Conservation (phyloP, 2,797 vertebrate genomes). For the Chrosomus eos region DNA sequence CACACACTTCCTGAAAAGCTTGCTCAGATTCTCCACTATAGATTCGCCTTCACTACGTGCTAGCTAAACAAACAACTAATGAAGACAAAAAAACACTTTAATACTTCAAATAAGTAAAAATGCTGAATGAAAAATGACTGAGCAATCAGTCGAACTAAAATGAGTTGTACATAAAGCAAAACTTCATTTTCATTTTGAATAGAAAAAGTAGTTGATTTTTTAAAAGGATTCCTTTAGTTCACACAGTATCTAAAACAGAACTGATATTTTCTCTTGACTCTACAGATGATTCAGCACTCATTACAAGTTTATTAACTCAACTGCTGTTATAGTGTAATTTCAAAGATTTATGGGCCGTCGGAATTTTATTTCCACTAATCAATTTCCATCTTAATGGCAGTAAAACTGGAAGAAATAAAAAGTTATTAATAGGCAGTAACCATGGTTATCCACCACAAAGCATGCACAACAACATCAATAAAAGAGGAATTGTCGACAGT, state of each 20-base stretch:
- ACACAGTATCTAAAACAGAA: conserved; percentile 8
- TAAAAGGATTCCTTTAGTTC: not conserved
- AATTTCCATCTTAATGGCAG: conserved; percentile 60
- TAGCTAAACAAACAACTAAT: not conserved
- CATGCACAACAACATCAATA: conserved; percentile 54
- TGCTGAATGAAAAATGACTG: conserved; percentile 1
- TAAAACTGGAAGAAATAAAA: conserved; percentile 61
- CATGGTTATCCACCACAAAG: conserved; percentile 52
- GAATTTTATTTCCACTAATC: conserved; percentile 65
- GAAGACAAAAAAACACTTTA: not conserved
- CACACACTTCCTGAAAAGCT: too few species aligned
- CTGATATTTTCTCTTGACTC: conserved; percentile 24
- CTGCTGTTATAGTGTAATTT: conserved; percentile 65
- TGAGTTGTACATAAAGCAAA: not conserved
- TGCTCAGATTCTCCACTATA: too few species aligned
- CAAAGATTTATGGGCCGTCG: conserved; percentile 66
- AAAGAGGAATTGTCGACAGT: conserved; percentile 55
- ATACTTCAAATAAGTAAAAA: not conserved
- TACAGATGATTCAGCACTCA: conserved; percentile 65
- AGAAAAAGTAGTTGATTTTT: not conserved
- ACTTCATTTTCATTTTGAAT: not conserved
- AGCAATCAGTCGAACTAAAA: too few species aligned
- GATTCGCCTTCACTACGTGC: too few species aligned
- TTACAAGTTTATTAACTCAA: conserved; percentile 69
- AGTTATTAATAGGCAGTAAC: conserved; percentile 54